Evolutionary conservation across 2,888 invertebrate genomes (phyloP).

Genomic region (Polylopha cassiicola): DNA sequence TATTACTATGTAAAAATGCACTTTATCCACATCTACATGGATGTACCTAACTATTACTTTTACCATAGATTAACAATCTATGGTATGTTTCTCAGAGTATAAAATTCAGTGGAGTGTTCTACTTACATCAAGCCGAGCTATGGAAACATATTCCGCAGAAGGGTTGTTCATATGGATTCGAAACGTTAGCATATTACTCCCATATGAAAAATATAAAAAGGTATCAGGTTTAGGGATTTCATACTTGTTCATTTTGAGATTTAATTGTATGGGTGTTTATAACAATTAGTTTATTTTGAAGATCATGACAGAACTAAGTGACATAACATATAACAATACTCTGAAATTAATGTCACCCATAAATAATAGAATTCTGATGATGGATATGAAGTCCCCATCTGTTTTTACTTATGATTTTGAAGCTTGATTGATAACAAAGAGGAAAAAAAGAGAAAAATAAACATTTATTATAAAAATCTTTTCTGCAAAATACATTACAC

Average conservation of each 20-base stretch:
- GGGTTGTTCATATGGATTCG: slow-evolving; percentile 87
- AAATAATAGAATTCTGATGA: no score
- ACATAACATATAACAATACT: no score
- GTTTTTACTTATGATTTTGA: no score
- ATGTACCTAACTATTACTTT: no score
- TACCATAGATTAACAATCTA: no score
- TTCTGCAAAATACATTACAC: slow-evolving; percentile 15
- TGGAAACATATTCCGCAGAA: slow-evolving; percentile 74
- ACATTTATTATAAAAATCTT: slow-evolving; percentile 3
- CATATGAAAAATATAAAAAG: slow-evolving; percentile 91
- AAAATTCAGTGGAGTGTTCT: not conserved
- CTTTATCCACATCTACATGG: no score
- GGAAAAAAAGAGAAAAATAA: slow-evolving; percentile 9
- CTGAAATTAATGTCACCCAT: no score
- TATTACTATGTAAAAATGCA: no score
- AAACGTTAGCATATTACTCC: slow-evolving; percentile 87
- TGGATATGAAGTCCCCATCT: no score
- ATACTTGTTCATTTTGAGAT: slow-evolving; percentile 34
- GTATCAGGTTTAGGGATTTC: slow-evolving; percentile 40
- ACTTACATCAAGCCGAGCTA: slow-evolving; percentile 62
- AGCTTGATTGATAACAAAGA: no score
- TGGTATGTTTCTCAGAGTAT: not conserved
- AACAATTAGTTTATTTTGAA: no score
- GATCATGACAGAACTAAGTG: no score
- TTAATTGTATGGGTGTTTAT: slow-evolving; percentile 2